These are phyloP conservation scores for Lomographa bimaculata DNA, from an alignment of 2,888 invertebrate genomes.

Conservation along the genomic window DNA sequence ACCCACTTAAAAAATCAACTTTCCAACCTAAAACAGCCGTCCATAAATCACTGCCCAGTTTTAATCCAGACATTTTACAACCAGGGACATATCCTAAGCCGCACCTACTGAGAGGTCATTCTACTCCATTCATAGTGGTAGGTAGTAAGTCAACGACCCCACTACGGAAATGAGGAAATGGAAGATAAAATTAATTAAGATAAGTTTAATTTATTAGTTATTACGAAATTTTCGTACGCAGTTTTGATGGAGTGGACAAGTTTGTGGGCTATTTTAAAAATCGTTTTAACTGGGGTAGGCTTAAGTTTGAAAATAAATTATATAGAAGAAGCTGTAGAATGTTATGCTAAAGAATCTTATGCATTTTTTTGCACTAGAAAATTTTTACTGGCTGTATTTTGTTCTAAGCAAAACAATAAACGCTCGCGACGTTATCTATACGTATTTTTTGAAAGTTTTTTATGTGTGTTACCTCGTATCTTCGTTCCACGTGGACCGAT, in stretches of 20 bases:
- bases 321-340: too few species aligned
- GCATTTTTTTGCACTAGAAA: too few species aligned
- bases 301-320: too few species aligned
- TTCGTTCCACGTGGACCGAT: too few species aligned
- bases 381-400: too few species aligned
- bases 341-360: too few species aligned
- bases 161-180: conserved; percentile 14
- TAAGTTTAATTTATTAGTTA: conserved; percentile 28
- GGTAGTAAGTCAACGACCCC: conserved; percentile 29
- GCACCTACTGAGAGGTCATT: conserved; percentile 33
- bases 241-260: conserved; percentile 17
- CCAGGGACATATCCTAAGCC: conserved; percentile 29
- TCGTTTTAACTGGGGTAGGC: too few species aligned
- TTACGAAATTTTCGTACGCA: conserved; percentile 11
- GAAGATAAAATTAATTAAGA: conserved; percentile 32
- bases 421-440: too few species aligned
- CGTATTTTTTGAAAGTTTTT: too few species aligned
- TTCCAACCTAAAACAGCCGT: conserved; percentile 34
- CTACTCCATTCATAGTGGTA: conserved; percentile 36
- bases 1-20: conserved; percentile 24
- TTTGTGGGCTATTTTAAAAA: conserved; percentile 6
- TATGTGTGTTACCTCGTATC: too few species aligned
- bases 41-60: conserved; percentile 44
- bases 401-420: too few species aligned
- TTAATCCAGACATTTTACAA: conserved; percentile 41